Evolutionary conservation across 2,888 invertebrate species (phyloP), one percentile per base, ranked within the genome.

Genomic region (Drosophila acutilabella): DNA sequence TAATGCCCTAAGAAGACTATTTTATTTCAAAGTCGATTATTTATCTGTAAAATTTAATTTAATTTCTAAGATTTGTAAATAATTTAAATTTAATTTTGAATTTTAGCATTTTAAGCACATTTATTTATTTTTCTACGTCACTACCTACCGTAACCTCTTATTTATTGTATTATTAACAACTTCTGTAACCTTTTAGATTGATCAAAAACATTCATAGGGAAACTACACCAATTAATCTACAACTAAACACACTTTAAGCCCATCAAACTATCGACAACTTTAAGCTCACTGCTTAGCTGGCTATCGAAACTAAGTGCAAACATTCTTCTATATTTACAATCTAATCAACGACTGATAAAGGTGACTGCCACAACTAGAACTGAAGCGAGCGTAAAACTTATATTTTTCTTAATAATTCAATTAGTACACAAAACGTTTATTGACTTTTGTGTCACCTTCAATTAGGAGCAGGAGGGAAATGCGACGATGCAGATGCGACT

Each of bases 371-470:
- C 44, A 59, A 11, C 30, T 26, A 45, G 13, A n/a, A 16, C 44
- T 45, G 40, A 18, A 14, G 10, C 8, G 36, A 40, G 13, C 30
- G 38, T n/a, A 20, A 2, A 36, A 23, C 11, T 44, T 13, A 6
- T 6, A 42, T 30, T 20, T 47, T 5, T 10, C 44, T 41, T 56
- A 84, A 81, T 73, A 79, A 81, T 74, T 77, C 71, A 84, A 74
- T 83, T 87, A 71, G 66, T 59, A 51, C 72, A 72, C 59, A 20
- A 61, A 75, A 78, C 68, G 69, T 72, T 74, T 81, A 71, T 72
- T 81, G 71, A 67, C 65, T 67, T 70, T 72, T 73, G 8, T 36
- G 36, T 20, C 36, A 51, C 13, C 13, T 20, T 50, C 44, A 60
- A 64, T 60, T 58, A 54, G 36, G 36, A 52, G n/a, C 47, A 18